These are phyloP conservation scores for Pica pica DNA, from an alignment of 2,113 vertebrate genomes.

Conservation along the genomic window DNA sequence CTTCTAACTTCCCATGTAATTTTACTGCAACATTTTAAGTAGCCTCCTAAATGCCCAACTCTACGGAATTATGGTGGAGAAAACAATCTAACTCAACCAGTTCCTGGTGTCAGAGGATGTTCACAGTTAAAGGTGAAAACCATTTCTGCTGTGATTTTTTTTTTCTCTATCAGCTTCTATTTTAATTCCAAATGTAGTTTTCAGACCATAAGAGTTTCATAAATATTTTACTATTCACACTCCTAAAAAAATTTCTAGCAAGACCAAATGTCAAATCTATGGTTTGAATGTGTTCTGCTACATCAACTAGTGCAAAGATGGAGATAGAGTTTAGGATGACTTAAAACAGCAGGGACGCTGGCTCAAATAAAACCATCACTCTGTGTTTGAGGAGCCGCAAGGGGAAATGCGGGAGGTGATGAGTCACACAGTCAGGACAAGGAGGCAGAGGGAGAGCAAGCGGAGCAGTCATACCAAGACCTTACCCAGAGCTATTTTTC, in stretches of 20 bases:
- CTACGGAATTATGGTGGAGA: not conserved
- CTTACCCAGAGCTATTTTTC: not conserved
- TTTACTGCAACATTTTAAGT: not conserved
- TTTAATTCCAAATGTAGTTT: not conserved
- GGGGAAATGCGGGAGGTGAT: fast-evolving
- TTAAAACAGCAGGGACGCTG: not conserved
- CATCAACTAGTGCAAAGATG: not conserved
- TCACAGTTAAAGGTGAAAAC: not conserved
- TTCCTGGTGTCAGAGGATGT: not conserved
- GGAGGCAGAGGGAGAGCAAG: not conserved
- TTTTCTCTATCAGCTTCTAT: not conserved
- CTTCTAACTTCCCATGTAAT: not conserved
- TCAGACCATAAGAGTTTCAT: not conserved
- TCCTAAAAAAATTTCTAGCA: not conserved
- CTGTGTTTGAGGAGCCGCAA: fast-evolving
- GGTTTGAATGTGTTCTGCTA: not conserved
- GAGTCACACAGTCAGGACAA: fast-evolving
- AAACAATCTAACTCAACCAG: not conserved
- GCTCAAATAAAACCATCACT: not conserved
- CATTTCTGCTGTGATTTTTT: not conserved
- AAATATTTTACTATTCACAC: not conserved
- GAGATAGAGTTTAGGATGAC: not conserved
- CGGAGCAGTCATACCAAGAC: fast-evolving
- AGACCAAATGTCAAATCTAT: not conserved
- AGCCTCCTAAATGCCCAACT: not conserved